Conservation (phyloP, 1,140 invertebrate genomes). For the Bilobella aurantiaca region DNA sequence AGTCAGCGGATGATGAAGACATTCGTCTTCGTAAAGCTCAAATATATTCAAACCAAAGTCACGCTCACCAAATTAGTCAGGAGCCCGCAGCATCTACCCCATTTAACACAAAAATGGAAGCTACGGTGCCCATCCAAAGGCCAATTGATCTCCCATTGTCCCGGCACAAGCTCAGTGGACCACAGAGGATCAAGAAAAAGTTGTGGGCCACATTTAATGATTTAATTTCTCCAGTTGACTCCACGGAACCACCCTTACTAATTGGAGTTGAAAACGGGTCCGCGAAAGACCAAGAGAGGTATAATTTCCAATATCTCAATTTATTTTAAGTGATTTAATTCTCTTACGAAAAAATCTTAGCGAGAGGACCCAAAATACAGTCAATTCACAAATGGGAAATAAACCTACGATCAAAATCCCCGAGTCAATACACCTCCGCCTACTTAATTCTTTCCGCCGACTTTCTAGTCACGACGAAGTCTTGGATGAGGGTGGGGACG, state of each 20-base stretch:
- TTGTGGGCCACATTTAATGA: constrained; percentile 30
- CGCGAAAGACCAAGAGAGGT: too few relatives aligned
- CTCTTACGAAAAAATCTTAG: too few relatives aligned
- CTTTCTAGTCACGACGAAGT: constrained; percentile 23
- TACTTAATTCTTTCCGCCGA: constrained; percentile 23
- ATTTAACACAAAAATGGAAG: background rate
- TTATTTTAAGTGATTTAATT: too few relatives aligned
- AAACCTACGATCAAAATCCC: background rate
- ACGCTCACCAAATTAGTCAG: too few relatives aligned
- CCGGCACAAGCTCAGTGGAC: background rate
- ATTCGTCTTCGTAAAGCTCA: too few relatives aligned
- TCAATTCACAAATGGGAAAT: background rate
- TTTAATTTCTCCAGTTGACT: constrained; percentile 20
- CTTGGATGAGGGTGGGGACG: background rate
- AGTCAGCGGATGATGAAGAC: background rate
- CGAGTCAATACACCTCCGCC: constrained; percentile 7
- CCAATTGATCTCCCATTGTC: constrained; percentile 27
- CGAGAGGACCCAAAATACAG: too few relatives aligned
- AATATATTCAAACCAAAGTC: too few relatives aligned
- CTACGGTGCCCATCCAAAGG: background rate
- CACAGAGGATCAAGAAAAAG: constrained; percentile 12
- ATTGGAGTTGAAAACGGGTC: too few relatives aligned
- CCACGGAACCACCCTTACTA: background rate
- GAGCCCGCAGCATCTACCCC: background rate
- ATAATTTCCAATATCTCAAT: too few relatives aligned